These are phyloP conservation scores for Oryzias woworae DNA, from an alignment of 2,113 vertebrate genomes.

Conservation along the genomic window DNA sequence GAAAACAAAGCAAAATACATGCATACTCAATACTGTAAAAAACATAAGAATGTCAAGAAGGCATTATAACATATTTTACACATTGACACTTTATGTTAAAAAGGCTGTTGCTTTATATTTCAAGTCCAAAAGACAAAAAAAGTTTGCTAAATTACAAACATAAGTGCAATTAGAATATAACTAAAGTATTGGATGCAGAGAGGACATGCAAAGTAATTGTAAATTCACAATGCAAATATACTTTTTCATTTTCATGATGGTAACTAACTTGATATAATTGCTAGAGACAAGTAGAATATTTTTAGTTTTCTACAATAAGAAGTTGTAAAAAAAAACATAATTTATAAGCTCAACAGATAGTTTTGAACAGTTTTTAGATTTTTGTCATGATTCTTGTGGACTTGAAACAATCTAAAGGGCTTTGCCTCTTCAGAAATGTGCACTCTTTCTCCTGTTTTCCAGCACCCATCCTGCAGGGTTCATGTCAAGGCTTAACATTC, in stretches of 20 bases:
- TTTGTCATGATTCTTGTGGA: background rate
- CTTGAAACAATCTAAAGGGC: constrained; percentile 1
- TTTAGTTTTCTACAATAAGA: background rate
- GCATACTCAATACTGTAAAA: background rate
- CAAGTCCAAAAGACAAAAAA: background rate
- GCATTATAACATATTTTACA: constrained; percentile 9
- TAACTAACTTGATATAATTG: background rate
- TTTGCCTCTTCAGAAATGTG: constrained; percentile 56
- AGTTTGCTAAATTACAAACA: background rate
- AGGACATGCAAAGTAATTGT: too few species aligned
- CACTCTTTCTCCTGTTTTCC: constrained; percentile 72
- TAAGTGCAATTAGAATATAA: too few species aligned
- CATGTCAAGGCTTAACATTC: constrained; percentile 76
- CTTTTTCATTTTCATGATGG: too few species aligned
- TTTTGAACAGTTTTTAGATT: background rate
- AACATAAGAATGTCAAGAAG: background rate
- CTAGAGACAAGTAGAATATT: too few species aligned
- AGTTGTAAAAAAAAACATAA: background rate
- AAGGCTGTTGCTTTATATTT: constrained; percentile 7
- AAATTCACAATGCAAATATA: background rate
- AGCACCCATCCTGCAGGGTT: constrained; percentile 74
- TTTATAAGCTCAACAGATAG: background rate
- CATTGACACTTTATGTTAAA: constrained; percentile 15
- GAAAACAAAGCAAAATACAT: background rate
- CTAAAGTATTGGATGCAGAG: too few species aligned